These are phyloP conservation scores for Drosophila nigromelanica DNA, from an alignment of 1,140 invertebrate species.

Conservation along the genomic window DNA sequence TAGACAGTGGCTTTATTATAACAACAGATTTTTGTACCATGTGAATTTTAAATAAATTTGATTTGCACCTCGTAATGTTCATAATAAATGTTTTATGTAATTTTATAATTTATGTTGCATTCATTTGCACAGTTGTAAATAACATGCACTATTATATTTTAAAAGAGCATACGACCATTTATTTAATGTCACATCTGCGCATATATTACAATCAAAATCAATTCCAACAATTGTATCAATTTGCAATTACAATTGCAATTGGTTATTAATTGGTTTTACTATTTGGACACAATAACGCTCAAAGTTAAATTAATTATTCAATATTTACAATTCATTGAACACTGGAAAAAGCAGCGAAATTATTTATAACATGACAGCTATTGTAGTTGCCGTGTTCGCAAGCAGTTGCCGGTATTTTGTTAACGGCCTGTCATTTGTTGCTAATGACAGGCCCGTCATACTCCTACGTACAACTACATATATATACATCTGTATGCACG, in stretches of 20 bases:
- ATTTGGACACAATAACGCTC: conserved; percentile 12
- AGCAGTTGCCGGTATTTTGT: conserved; percentile 36
- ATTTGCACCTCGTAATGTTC: too few species aligned
- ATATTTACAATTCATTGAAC: conserved; percentile 53
- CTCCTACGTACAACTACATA: conserved; percentile 8
- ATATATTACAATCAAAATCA: conserved; percentile 53
- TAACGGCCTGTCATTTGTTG: conserved; percentile 41
- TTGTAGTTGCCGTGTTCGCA: conserved; percentile 31
- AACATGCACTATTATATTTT: too few species aligned
- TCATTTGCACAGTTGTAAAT: not conserved
- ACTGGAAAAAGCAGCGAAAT: conserved; percentile 30
- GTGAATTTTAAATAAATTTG: too few species aligned
- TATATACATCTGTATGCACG: not conserved
- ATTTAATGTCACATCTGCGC: conserved; percentile 20
- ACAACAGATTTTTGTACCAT: too few species aligned
- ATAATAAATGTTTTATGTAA: too few species aligned
- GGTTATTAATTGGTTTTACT: conserved; percentile 61
- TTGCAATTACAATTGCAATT: conserved; percentile 46
- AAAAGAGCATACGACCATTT: too few species aligned
- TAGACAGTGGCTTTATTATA: too few species aligned
- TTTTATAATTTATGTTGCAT: too few species aligned
- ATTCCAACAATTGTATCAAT: conserved; percentile 37
- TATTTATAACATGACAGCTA: conserved; percentile 1
- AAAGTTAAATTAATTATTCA: conserved; percentile 56
- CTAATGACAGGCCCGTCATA: conserved; percentile 36